Base-by-base conservation (phyloP, 1,140 invertebrate species). In the Eurosta solidaginis region DNA sequence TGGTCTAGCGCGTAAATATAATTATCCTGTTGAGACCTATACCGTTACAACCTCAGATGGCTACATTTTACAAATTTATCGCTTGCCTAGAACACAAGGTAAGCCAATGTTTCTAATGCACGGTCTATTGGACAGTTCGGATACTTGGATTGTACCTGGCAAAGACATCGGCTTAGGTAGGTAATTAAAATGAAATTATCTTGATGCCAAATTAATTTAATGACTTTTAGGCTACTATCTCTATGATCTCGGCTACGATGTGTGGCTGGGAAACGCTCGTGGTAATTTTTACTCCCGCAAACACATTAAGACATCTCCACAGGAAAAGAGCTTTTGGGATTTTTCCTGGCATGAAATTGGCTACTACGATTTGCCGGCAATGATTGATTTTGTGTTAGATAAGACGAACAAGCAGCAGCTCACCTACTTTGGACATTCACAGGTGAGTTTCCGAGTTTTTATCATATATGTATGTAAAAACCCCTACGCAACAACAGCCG, bases 331-430 rank as follows among this genome's bases (percentile, higher is more conserved):
- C 9, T 91, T 89, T 82, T 91, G 90, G 90, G 79, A 89, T 74
- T 89, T 88, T 81, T 93, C 91, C 80, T 94, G 89, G 88, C 91
- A 94, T 81, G 93, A 95, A 87, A 93, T 94, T 89, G 93, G 92
- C 36, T 81, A 89, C 17, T 91, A 91, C 79, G 94, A 95, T 84
- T 79, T 94, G 54, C 92, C 93, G 14, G 90, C 93, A 2, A 90
- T 91, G 77, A 88, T 95, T 33, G 90, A 93, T 82, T 91, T 92
- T 82, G 90, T 93, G 47, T 81, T 94, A 20, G 85, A 88, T 1
- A 80, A 80, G 36, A 94, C 92, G 3, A 87, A 84, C 1, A 85
- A 88, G 14, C 77, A 83, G 45, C 87, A 91, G 80, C 75, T 83
- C 59, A 83, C 90, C 74, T 94, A 93, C 82, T 87, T 93, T 44